These are phyloP conservation scores for Zaprionus lachaisei DNA, from an alignment of 1,140 invertebrate species.

Conservation along the genomic window DNA sequence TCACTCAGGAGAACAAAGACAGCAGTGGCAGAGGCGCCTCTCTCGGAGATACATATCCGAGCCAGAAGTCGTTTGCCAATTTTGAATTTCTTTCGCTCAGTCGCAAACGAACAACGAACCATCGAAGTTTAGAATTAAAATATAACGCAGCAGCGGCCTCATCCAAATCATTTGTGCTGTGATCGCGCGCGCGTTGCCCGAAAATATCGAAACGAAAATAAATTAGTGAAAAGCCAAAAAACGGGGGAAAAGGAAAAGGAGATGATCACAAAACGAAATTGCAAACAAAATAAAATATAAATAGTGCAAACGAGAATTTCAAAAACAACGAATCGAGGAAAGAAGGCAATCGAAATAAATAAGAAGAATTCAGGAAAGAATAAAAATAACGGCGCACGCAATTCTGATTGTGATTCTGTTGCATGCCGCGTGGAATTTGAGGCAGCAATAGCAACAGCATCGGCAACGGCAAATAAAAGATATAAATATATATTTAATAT, in stretches of 20 bases:
- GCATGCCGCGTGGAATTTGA: constrained; percentile 65
- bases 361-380: constrained; percentile 23
- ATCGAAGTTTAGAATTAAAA: constrained; percentile 81
- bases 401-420: constrained; percentile 51
- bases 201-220: constrained; percentile 62
- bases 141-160: constrained; percentile 38
- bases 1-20: constrained; percentile 40
- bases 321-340: constrained; percentile 47
- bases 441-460: constrained; percentile 21
- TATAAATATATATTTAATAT: constrained; percentile 52
- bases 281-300: constrained; percentile 31
- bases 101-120: constrained; percentile 84
- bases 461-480: constrained; percentile 27
- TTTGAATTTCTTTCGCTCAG: constrained; percentile 80
- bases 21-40: constrained; percentile 5
- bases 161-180: constrained; percentile 28
- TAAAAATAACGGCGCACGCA: constrained; percentile 56
- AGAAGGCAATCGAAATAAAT: constrained; percentile 26
- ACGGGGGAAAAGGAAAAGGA: constrained; percentile 17
- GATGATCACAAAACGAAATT: constrained; percentile 51
- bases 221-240: constrained; percentile 40
- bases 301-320: constrained; percentile 58
- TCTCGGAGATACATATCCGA: constrained; percentile 33
- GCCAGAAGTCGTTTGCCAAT: constrained; percentile 62
- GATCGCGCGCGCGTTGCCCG: constrained; percentile 64